These are phyloP conservation scores for Ctenomys sociabilis DNA, from an alignment of 2,113 vertebrate species.

Conservation along the genomic window DNA sequence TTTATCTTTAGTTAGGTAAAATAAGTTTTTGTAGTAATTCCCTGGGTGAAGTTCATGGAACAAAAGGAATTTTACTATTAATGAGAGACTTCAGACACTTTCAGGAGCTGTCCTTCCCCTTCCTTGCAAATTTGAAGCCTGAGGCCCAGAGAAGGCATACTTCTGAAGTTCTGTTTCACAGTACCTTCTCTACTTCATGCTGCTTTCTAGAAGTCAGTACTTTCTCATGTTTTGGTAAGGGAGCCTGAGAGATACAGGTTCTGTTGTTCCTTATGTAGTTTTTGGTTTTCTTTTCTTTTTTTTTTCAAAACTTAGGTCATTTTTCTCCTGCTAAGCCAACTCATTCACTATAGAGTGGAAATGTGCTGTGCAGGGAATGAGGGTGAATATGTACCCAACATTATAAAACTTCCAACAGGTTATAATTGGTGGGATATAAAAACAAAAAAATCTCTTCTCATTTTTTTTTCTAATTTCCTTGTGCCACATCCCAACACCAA, in stretches of 20 bases:
- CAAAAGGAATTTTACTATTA: background rate
- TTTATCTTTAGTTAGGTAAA: background rate
- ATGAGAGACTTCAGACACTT: no score
- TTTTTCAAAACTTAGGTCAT: background rate
- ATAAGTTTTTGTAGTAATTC: background rate
- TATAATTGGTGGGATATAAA: background rate
- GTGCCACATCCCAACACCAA: background rate
- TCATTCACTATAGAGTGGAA: background rate
- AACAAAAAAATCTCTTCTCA: background rate
- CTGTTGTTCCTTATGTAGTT: background rate
- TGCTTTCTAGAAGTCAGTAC: background rate
- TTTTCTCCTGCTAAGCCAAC: background rate
- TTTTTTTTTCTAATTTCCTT: conserved; percentile 3
- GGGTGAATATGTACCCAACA: background rate
- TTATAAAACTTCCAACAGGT: background rate
- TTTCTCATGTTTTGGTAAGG: background rate
- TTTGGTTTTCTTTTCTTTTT: background rate
- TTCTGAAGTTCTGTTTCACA: background rate
- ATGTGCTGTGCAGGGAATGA: background rate
- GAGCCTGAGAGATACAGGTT: background rate
- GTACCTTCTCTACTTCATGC: background rate
- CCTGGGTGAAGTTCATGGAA: background rate
- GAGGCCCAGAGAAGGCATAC: background rate
- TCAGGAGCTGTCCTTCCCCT: background rate
- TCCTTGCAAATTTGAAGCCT: background rate